These are phyloP conservation scores for Aphaenogaster floridana DNA, from an alignment of 1,140 invertebrate species.

Conservation along the genomic window DNA sequence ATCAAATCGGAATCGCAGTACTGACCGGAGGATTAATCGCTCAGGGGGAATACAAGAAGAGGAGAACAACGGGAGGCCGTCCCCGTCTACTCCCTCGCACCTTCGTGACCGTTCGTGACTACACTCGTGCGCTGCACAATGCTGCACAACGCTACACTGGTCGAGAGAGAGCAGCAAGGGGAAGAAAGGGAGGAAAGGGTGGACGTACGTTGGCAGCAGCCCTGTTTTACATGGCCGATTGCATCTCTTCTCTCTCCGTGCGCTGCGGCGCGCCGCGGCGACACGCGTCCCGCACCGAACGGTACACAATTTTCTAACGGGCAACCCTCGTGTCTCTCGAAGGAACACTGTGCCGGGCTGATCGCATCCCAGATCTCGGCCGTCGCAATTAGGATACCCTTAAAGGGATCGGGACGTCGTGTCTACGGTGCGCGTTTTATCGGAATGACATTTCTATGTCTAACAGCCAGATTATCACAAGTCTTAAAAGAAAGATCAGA, in stretches of 20 bases:
- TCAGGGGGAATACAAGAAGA: conserved; percentile 33
- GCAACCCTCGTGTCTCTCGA: conserved; percentile 34
- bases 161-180: background rate
- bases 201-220: conserved; percentile 69
- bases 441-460: conserved; percentile 58
- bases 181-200: background rate
- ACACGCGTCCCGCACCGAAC: conserved; percentile 62
- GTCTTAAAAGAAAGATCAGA: background rate
- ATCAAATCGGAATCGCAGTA: conserved; percentile 51
- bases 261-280: conserved; percentile 50
- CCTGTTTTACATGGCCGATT: conserved; percentile 74
- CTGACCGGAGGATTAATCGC: conserved; percentile 52
- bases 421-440: conserved; percentile 23
- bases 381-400: conserved; percentile 59
- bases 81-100: conserved; percentile 33
- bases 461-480: background rate
- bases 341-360: background rate
- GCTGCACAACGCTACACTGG: background rate
- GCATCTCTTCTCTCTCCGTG: conserved; percentile 66
- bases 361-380: conserved; percentile 54
- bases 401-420: conserved; percentile 37
- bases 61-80: conserved; percentile 38
- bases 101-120: conserved; percentile 58
- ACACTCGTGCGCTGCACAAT: conserved; percentile 25
- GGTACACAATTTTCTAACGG: conserved; percentile 61